phyloP scores from a whole-genome alignment of 2,888 invertebrate species.

The Euclidia mi region DNA sequence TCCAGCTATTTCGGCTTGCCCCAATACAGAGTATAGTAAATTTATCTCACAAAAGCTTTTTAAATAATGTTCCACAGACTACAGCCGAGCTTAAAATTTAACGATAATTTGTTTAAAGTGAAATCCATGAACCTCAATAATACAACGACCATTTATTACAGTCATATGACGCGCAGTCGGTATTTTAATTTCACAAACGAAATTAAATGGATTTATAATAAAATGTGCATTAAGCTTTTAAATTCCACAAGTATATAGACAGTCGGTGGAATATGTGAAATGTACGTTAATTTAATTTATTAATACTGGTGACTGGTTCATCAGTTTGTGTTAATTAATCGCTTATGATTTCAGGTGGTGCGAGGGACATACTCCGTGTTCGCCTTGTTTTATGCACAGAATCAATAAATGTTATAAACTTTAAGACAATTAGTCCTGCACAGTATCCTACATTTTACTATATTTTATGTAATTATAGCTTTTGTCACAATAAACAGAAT shows the following conservation, averaged over 20 bases:
- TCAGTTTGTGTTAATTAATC: slow-evolving; percentile 41
- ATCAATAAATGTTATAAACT: slow-evolving; percentile 58
- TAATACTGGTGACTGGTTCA: slow-evolving; percentile 41
- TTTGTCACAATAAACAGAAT: too few relatives aligned
- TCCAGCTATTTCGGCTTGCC: too few relatives aligned
- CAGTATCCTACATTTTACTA: too few relatives aligned
- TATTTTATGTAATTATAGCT: too few relatives aligned
- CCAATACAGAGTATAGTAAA: too few relatives aligned
- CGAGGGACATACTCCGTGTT: slow-evolving; percentile 81
- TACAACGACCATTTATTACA: too few relatives aligned
- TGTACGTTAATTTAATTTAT: slow-evolving; percentile 36
- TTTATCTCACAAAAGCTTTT: too few relatives aligned
- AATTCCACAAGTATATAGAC: slow-evolving; percentile 19
- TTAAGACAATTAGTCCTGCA: neutral
- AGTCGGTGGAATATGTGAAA: slow-evolving; percentile 27
- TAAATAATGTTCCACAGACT: too few relatives aligned
- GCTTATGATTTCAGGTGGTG: slow-evolving; percentile 73
- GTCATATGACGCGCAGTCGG: neutral
- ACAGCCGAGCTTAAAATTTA: too few relatives aligned
- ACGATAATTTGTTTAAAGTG: too few relatives aligned
- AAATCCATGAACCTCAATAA: too few relatives aligned
- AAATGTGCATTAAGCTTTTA: slow-evolving; percentile 30
- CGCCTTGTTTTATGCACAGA: slow-evolving; percentile 78
- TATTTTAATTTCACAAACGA: slow-evolving; percentile 13
- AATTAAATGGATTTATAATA: slow-evolving; percentile 3